These are phyloP conservation scores for Globicephala melas DNA, from an alignment of 2,113 vertebrate genomes.

Conservation along the genomic window DNA sequence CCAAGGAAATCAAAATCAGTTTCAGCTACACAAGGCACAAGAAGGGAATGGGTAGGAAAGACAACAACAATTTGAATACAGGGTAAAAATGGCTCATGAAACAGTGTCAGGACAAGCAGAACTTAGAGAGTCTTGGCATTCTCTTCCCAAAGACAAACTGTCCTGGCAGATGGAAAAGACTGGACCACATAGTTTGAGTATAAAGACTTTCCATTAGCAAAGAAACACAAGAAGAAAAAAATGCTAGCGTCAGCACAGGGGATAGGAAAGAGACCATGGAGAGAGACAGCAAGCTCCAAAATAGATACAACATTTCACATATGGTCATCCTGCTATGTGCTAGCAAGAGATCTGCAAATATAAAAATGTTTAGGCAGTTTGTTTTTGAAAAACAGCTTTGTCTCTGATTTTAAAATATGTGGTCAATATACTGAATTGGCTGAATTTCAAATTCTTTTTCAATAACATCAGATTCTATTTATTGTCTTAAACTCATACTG, in stretches of 20 bases:
- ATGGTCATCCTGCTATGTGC: not conserved
- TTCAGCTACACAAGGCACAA: not conserved
- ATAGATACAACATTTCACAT: not conserved
- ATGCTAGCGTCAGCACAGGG: not conserved
- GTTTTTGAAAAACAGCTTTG: not conserved
- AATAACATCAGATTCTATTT: conserved; percentile 2
- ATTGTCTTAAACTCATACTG: not conserved
- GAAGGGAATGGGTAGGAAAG: not conserved
- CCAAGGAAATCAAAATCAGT: not conserved
- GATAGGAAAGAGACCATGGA: not conserved
- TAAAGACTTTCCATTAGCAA: not conserved
- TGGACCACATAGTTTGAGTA: not conserved
- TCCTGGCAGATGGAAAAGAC: not conserved
- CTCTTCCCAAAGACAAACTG: not conserved
- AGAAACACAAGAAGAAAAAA: not conserved
- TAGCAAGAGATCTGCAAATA: not conserved
- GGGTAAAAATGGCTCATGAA: not conserved
- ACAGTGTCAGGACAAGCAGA: not conserved
- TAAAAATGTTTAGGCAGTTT: not conserved
- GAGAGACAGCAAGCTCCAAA: not conserved
- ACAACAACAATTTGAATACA: not conserved
- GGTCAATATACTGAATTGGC: not conserved
- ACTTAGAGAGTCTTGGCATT: not conserved
- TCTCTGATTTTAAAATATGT: not conserved
- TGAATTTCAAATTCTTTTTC: not conserved